Evolutionary conservation across 2,797 vertebrate species (phyloP).

Genomic region (Anguilla anguilla): DNA sequence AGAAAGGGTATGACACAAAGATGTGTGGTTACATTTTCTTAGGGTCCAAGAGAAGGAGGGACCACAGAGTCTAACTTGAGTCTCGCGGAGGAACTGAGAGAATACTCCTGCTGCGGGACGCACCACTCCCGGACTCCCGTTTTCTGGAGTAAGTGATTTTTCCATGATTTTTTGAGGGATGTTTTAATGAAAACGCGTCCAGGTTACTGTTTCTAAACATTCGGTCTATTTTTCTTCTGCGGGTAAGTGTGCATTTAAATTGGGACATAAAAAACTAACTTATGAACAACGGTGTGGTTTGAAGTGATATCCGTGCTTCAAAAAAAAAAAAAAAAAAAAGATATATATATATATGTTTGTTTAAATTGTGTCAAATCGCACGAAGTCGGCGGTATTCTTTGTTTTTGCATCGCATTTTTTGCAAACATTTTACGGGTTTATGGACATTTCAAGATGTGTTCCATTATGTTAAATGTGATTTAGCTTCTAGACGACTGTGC

Average conservation of each 20-base stretch:
- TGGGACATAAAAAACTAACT: neutral
- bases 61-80: slow-evolving; percentile 16
- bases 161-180: slow-evolving; percentile 11
- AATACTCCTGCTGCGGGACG: slow-evolving; percentile 30
- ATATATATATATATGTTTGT: neutral
- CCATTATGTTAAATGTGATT: neutral
- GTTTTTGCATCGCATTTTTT: neutral
- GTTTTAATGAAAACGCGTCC: slow-evolving; percentile 13
- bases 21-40: neutral
- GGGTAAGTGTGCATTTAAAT: slow-evolving; percentile 8
- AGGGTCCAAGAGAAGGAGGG: slow-evolving; percentile 16
- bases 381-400: neutral
- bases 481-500: too few species aligned
- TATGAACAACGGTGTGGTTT: neutral
- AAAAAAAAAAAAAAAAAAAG: neutral
- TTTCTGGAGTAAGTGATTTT: neutral
- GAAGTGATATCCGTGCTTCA: neutral
- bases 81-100: slow-evolving; percentile 38
- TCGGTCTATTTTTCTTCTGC: neutral
- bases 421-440: neutral
- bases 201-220: neutral
- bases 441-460: neutral
- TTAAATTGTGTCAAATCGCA: neutral
- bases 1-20: neutral
- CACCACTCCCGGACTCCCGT: slow-evolving; percentile 12